Evolutionary conservation across 2,797 vertebrate species (phyloP).

Genomic region (Anguilla marmorata): DNA sequence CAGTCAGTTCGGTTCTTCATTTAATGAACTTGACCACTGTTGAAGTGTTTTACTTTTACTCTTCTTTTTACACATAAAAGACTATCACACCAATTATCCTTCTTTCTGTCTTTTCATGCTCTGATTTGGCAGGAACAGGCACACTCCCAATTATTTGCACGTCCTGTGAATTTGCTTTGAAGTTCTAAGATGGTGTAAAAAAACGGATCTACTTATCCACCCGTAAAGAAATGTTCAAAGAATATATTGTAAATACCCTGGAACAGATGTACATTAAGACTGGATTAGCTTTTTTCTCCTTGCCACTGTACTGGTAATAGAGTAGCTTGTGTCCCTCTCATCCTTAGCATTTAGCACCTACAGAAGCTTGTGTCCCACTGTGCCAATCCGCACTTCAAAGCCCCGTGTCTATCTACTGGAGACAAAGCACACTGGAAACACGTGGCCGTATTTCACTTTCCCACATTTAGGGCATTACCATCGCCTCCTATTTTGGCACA

Average conservation of each 20-base stretch:
- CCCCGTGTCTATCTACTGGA: slow-evolving; percentile 86
- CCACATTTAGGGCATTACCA: slow-evolving; percentile 86
- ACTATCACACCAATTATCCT: slow-evolving; percentile 90
- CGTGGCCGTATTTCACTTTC: slow-evolving; percentile 86
- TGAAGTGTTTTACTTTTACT: slow-evolving; percentile 69
- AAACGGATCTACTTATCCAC: slow-evolving; percentile 93
- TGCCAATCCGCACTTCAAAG: slow-evolving; percentile 97
- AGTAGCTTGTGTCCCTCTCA: slow-evolving; percentile 83
- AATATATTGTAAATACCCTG: slow-evolving; percentile 88
- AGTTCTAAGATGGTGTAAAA: slow-evolving; percentile 96
- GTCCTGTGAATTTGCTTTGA: slow-evolving; percentile 98
- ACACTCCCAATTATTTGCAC: slow-evolving; percentile 95
- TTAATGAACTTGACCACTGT: slow-evolving; percentile 73
- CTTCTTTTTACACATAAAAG: slow-evolving; percentile 87
- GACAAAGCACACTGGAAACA: slow-evolving; percentile 91
- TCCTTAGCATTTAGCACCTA: slow-evolving; percentile 87
- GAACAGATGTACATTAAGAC: slow-evolving; percentile 99
- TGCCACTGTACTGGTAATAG: slow-evolving; percentile 89
- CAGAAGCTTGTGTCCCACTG: slow-evolving; percentile 88
- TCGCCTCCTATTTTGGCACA: slow-evolving; percentile 74
- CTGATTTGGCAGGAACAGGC: slow-evolving; percentile 71
- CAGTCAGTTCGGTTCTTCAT: slow-evolving; percentile 59
- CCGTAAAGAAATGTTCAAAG: slow-evolving; percentile 97
- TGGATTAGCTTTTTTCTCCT: slow-evolving; percentile 87
- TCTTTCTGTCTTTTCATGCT: slow-evolving; percentile 81